These are phyloP conservation scores for Orius laevigatus DNA, from an alignment of 1,140 invertebrate species.

Conservation along the genomic window DNA sequence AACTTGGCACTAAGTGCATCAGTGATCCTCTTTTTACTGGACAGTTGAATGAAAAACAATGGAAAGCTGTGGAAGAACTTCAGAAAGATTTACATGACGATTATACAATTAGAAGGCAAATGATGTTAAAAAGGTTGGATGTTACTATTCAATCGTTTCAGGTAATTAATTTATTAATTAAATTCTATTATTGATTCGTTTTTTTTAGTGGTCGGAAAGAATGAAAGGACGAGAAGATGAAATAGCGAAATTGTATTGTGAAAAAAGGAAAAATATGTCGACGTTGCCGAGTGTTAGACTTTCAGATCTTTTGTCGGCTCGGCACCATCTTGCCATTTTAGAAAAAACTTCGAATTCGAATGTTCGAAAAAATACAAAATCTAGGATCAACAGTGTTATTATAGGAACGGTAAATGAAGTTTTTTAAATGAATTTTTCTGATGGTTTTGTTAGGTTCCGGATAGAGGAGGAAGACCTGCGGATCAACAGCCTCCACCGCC, in stretches of 20 bases:
- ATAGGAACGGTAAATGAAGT: conserved; percentile 48
- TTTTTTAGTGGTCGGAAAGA: conserved; percentile 68
- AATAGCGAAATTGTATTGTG: conserved; percentile 50
- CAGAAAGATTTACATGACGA: conserved; percentile 61
- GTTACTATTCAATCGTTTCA: conserved; percentile 88
- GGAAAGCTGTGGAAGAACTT: conserved; percentile 50
- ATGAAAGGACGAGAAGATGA: conserved; percentile 52
- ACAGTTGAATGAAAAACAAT: conserved; percentile 59
- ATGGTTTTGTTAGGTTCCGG: conserved; percentile 42
- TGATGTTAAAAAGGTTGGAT: conserved; percentile 78
- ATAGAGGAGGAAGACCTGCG: conserved; percentile 74
- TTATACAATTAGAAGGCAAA: conserved; percentile 66
- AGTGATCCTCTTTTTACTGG: conserved; percentile 65
- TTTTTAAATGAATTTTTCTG: not conserved
- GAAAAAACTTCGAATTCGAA: conserved; percentile 75
- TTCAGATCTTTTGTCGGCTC: conserved; percentile 59
- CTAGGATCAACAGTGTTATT: conserved; percentile 66
- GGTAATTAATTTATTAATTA: conserved; percentile 27
- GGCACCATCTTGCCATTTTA: conserved; percentile 62
- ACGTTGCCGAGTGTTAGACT: conserved; percentile 45
- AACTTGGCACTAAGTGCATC: conserved; percentile 44
- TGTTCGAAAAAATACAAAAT: conserved; percentile 62
- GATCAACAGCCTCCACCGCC: conserved; percentile 82
- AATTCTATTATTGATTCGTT: not conserved
- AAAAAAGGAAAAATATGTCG: conserved; percentile 44